These are phyloP conservation scores for Nebria ingens DNA, from an alignment of 1,140 invertebrate genomes.

Conservation along the genomic window DNA sequence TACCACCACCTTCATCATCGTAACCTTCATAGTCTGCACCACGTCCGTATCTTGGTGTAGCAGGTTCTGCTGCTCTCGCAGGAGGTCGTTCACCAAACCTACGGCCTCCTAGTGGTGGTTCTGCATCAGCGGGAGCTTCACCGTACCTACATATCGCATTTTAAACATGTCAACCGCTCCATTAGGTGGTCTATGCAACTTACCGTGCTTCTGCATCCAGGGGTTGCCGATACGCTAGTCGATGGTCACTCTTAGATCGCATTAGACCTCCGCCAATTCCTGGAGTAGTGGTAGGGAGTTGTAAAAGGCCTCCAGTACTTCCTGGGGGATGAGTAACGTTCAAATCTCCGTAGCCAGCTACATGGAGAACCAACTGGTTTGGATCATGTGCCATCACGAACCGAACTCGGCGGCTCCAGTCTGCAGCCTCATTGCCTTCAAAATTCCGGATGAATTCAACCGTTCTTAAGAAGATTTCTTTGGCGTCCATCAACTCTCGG, in stretches of 20 bases:
- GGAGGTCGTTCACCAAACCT: conserved; percentile 58
- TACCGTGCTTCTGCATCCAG: background rate
- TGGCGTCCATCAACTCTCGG: conserved; percentile 81
- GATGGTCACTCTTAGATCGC: conserved; percentile 87
- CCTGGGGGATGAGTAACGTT: conserved; percentile 52
- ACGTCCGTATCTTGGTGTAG: conserved; percentile 41
- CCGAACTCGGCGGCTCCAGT: conserved; percentile 74
- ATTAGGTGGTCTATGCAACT: too few species aligned
- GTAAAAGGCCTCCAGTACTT: conserved; percentile 30
- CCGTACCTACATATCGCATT: background rate
- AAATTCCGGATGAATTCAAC: conserved; percentile 90
- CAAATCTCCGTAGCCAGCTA: conserved; percentile 78
- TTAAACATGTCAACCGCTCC: too few species aligned
- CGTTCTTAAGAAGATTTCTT: conserved; percentile 88
- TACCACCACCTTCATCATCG: conserved; percentile 38
- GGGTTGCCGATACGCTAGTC: conserved; percentile 51
- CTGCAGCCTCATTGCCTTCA: conserved; percentile 74
- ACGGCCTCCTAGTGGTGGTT: conserved; percentile 53
- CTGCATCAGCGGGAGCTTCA: conserved; percentile 35
- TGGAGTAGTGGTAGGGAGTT: conserved; percentile 41
- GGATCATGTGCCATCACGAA: conserved; percentile 82
- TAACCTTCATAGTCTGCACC: conserved; percentile 47
- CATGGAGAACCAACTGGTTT: conserved; percentile 75
- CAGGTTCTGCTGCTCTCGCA: conserved; percentile 36
- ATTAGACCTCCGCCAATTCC: conserved; percentile 60